These are phyloP conservation scores for Oreonectes daqikongensis DNA, from an alignment of 2,797 vertebrate species.

Conservation along the genomic window DNA sequence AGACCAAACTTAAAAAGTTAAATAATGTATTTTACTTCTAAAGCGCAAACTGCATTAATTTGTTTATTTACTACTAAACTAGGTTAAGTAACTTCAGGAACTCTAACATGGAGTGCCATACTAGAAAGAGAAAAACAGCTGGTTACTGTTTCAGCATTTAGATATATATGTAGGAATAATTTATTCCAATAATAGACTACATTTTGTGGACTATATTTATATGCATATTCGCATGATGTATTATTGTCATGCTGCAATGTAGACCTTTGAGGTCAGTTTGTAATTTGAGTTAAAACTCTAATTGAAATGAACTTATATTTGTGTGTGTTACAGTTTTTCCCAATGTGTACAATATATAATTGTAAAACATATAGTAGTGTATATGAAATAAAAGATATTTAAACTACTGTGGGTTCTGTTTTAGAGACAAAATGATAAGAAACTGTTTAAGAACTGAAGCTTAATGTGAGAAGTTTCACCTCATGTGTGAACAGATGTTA, in stretches of 20 bases:
- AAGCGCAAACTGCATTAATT: background rate
- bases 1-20: background rate
- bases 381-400: slow-evolving; percentile 19
- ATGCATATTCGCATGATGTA: slow-evolving; percentile 50
- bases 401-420: background rate
- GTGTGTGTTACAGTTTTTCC: background rate
- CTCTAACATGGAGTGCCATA: background rate
- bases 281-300: background rate
- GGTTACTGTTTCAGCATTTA: background rate
- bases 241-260: slow-evolving; percentile 41
- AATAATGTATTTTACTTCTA: slow-evolving; percentile 5
- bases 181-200: slow-evolving; percentile 55
- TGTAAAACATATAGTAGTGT: background rate
- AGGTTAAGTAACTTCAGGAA: background rate
- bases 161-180: slow-evolving; percentile 21
- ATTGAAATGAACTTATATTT: background rate
- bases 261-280: slow-evolving; percentile 51
- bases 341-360: background rate
- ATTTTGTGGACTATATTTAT: slow-evolving; percentile 23
- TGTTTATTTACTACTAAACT: background rate
- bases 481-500: slow-evolving; percentile 2
- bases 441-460: background rate
- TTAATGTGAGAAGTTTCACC: slow-evolving; percentile 14
- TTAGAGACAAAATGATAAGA: background rate
- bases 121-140: background rate